These are phyloP conservation scores for Epinephelus moara DNA, from an alignment of 2,113 vertebrate species.

Conservation along the genomic window DNA sequence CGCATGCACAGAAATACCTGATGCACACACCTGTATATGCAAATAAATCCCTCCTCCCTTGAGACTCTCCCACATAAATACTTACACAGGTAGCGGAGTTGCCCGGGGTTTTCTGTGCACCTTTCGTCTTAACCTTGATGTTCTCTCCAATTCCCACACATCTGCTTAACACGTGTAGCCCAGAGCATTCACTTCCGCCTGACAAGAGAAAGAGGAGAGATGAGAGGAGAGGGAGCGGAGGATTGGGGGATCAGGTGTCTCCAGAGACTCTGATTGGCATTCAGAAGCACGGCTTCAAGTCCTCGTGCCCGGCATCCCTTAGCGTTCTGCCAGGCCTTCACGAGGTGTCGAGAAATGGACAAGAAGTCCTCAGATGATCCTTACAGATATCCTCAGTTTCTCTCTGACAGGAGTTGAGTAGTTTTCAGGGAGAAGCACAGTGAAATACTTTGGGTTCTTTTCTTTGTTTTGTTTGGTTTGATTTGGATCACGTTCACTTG, in stretches of 20 bases:
- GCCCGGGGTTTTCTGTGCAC: slow-evolving; percentile 64
- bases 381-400: neutral
- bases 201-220: slow-evolving; percentile 58
- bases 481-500: neutral
- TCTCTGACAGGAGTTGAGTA: neutral
- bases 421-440: neutral
- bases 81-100: slow-evolving; percentile 54
- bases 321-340: slow-evolving; percentile 31
- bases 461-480: no score
- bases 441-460: neutral
- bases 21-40: slow-evolving; percentile 39
- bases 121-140: slow-evolving; percentile 79
- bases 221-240: slow-evolving; percentile 33
- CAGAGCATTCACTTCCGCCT: slow-evolving; percentile 66
- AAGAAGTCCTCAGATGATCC: slow-evolving; percentile 2
- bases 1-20: neutral
- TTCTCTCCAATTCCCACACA: slow-evolving; percentile 71
- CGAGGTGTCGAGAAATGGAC: slow-evolving; percentile 24
- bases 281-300: slow-evolving; percentile 46
- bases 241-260: slow-evolving; percentile 49
- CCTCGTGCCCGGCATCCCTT: slow-evolving; percentile 44
- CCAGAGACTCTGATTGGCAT: slow-evolving; percentile 64
- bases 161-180: slow-evolving; percentile 75
- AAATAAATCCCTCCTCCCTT: slow-evolving; percentile 48
- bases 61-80: slow-evolving; percentile 61